Conservation (phyloP, 2,888 invertebrate genomes). For the Taphrorychus bicolor region DNA sequence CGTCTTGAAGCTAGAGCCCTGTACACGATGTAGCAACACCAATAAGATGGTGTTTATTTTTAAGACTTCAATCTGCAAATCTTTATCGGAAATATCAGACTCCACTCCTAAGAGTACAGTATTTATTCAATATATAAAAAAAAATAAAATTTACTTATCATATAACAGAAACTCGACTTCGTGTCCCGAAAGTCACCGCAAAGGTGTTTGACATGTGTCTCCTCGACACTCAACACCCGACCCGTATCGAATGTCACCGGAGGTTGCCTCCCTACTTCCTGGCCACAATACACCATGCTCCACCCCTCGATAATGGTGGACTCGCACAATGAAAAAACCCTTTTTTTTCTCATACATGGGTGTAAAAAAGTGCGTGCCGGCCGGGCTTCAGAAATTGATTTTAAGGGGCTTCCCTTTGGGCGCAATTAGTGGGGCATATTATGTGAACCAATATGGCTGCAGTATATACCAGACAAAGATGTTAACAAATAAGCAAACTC, state of each 20-base stretch:
- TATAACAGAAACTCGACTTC: too few species aligned
- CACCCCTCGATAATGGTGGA: constrained; percentile 31
- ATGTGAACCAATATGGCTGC: constrained; percentile 24
- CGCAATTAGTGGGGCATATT: constrained; percentile 1
- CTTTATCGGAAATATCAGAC: too few species aligned
- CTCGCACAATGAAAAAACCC: constrained; percentile 19
- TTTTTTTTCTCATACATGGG: constrained; percentile 8
- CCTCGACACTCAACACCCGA: constrained; percentile 15
- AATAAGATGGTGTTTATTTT: too few species aligned
- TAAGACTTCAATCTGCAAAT: too few species aligned
- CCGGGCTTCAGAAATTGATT: constrained; percentile 15
- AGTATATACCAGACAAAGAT: too few species aligned
- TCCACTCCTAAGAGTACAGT: too few species aligned
- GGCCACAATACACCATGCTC: constrained; percentile 27
- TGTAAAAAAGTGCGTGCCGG: constrained; percentile 30
- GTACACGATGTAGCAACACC: too few species aligned
- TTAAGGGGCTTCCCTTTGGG: constrained; percentile 19
- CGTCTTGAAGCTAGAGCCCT: too few species aligned
- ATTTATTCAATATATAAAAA: too few species aligned
- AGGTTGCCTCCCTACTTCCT: constrained; percentile 34
- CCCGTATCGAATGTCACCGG: constrained; percentile 19
- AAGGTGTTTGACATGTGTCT: constrained; percentile 37
- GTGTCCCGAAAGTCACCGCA: constrained; percentile 19
- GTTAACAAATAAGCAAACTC: too few species aligned
- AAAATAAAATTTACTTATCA: too few species aligned